A percentile compares a stretch with the other conserved stretches of the same genome.
These are phyloP conservation scores for Darevskia nairensis DNA, from an alignment of 2,797 vertebrate species.

Conservation along the genomic window DNA sequence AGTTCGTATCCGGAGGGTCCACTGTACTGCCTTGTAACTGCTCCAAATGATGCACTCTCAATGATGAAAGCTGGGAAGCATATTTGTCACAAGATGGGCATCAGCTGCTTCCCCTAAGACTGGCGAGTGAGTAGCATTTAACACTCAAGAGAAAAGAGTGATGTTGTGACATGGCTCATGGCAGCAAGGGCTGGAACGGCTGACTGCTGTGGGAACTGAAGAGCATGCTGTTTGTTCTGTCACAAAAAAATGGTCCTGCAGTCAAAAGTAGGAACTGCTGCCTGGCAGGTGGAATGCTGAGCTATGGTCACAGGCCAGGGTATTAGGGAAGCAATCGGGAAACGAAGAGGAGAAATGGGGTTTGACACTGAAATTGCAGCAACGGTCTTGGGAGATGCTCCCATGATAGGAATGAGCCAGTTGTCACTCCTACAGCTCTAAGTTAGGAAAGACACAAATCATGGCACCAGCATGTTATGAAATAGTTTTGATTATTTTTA, in stretches of 20 bases:
- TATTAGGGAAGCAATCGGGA: background rate
- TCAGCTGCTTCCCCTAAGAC: background rate
- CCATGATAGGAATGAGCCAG: background rate
- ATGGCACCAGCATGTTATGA: too few relatives aligned
- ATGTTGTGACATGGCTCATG: background rate
- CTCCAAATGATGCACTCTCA: too few relatives aligned
- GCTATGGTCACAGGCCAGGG: background rate
- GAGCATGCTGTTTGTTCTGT: background rate
- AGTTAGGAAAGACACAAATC: background rate
- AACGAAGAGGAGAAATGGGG: background rate
- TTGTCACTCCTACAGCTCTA: background rate
- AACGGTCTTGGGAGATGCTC: background rate
- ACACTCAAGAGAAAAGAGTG: background rate
- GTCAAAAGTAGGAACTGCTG: background rate
- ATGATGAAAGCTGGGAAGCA: background rate
- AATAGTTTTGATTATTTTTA: too few relatives aligned
- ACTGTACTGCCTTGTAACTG: background rate
- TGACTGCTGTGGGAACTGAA: background rate
- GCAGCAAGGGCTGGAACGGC: background rate
- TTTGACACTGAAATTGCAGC: background rate
- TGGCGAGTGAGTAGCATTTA: background rate
- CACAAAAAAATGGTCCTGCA: background rate
- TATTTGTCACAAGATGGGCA: background rate
- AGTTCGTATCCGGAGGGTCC: too few relatives aligned
- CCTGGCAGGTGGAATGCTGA: background rate